Conservation (phyloP, 2,797 vertebrate species). For the Mustela erminea region DNA sequence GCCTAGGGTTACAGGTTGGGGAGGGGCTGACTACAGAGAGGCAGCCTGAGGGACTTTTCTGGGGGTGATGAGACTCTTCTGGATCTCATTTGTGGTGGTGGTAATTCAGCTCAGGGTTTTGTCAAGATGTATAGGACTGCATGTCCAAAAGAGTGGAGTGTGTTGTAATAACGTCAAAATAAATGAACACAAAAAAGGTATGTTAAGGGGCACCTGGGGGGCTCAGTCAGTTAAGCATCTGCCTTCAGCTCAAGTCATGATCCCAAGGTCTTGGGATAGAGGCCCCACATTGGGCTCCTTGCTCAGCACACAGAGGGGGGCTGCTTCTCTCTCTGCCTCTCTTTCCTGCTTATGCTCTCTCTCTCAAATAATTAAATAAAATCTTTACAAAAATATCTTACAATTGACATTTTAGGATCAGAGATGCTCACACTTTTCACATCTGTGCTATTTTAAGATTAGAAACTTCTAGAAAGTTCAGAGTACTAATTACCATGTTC, state of each 20-base stretch:
- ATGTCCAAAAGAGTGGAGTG: neutral
- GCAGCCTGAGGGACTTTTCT: neutral
- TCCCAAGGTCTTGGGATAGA: neutral
- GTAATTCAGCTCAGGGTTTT: neutral
- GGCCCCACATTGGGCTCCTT: no score
- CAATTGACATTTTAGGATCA: neutral
- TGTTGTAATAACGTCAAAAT: neutral
- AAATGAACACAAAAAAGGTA: neutral
- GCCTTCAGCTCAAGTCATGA: neutral
- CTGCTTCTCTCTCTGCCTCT: no score
- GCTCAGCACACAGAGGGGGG: rapidly evolving
- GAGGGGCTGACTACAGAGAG: neutral
- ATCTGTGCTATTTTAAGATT: neutral
- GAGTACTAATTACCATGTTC: neutral
- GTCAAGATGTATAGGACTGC: neutral
- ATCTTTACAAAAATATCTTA: neutral
- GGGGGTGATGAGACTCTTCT: neutral
- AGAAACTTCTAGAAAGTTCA: neutral
- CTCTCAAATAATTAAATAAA: no score
- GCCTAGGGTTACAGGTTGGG: neutral
- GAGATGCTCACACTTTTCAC: neutral
- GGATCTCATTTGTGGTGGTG: neutral
- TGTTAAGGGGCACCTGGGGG: no score
- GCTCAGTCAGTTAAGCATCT: neutral
- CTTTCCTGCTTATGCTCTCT: no score